Evolutionary conservation across 2,888 invertebrate species (phyloP).

Genomic region (Coelinius sp.): DNA sequence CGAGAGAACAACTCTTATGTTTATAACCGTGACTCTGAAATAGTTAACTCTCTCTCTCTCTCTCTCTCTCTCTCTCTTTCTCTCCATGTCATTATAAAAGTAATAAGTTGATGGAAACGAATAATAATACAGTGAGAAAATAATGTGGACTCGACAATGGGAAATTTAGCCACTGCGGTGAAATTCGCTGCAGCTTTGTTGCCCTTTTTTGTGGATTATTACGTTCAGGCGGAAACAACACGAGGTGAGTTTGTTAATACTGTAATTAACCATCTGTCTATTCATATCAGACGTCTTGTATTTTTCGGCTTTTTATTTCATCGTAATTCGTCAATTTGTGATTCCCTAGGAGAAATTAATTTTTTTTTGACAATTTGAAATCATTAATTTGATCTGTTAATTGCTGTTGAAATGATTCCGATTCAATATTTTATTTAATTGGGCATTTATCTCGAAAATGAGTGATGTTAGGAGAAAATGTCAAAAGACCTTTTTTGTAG

Average conservation of each 20-base stretch:
- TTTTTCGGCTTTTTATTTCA: background rate
- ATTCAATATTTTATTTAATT: too few relatives aligned
- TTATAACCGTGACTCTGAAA: slow-evolving; percentile 11
- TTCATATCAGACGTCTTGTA: background rate
- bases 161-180: slow-evolving; percentile 64
- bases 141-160: slow-evolving; percentile 58
- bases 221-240: slow-evolving; percentile 53
- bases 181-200: slow-evolving; percentile 62
- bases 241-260: slow-evolving; percentile 41
- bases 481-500: too few relatives aligned
- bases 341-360: too few relatives aligned
- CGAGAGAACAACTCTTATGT: slow-evolving; percentile 41
- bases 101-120: slow-evolving; percentile 2
- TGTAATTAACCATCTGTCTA: too few relatives aligned
- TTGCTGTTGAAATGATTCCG: too few relatives aligned
- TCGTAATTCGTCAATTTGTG: background rate
- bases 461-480: too few relatives aligned
- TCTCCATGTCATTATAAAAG: background rate
- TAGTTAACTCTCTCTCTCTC: background rate
- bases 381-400: too few relatives aligned
- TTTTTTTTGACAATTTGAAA: too few relatives aligned
- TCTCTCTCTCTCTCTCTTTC: background rate
- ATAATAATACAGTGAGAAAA: slow-evolving; percentile 36
- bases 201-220: slow-evolving; percentile 65
- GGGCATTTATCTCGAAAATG: too few relatives aligned